phyloP scores from a whole-genome alignment of 1,140 invertebrate species.

The Meloidogyne hapla region DNA sequence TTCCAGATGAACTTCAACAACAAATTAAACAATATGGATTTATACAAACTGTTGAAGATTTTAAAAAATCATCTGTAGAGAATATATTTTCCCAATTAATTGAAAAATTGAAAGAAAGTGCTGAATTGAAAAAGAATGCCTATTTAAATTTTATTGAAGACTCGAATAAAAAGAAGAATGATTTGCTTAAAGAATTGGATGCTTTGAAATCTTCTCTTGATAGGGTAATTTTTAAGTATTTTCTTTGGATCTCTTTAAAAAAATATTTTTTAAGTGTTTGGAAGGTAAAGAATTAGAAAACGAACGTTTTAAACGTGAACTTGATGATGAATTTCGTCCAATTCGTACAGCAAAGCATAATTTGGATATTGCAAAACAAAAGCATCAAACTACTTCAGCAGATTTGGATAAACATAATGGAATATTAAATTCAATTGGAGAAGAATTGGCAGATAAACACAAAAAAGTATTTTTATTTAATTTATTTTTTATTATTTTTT shows the following conservation, averaged over 20 bases:
- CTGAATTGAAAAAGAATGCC: not conserved
- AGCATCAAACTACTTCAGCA: not conserved
- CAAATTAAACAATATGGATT: conserved; percentile 7
- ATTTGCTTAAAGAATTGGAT: conserved; percentile 4
- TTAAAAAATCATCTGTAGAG: conserved; percentile 8
- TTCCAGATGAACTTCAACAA: conserved; percentile 12
- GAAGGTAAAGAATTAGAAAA: conserved; percentile 9
- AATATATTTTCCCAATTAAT: conserved; percentile 7
- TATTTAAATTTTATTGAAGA: not conserved
- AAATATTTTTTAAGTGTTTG: not conserved
- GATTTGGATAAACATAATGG: conserved; percentile 9
- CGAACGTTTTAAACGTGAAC: conserved; percentile 16
- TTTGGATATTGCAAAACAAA: conserved; percentile 19
- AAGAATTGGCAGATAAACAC: conserved; percentile 18
- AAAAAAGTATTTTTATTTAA: conserved; percentile 21
- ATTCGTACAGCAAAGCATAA: not conserved
- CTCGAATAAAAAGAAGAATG: not conserved
- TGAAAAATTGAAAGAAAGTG: not conserved
- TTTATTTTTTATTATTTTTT: not conserved
- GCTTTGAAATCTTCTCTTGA: not conserved
- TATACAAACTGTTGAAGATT: conserved; percentile 2
- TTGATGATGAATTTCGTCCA: conserved; percentile 13
- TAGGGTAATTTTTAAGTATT: not conserved
- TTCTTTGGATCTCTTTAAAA: not conserved
- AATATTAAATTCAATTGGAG: not conserved